These are phyloP conservation scores for Liopterus haemorrhoidalis DNA, from an alignment of 2,888 invertebrate genomes.

Conservation along the genomic window DNA sequence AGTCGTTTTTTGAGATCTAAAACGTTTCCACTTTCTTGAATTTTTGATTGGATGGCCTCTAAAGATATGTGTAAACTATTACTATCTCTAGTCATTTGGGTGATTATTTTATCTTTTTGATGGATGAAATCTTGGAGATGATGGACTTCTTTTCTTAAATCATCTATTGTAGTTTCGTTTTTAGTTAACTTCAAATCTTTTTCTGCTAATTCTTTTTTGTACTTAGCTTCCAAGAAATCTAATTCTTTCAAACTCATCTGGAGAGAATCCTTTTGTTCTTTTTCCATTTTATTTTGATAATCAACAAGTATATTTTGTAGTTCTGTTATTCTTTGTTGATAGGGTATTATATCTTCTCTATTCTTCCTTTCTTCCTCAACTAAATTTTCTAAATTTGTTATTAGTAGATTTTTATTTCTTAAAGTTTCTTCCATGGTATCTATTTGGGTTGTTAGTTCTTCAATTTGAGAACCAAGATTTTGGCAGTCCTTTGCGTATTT, in stretches of 20 bases:
- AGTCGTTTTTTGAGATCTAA: slow-evolving; percentile 54
- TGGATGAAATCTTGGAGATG: slow-evolving; percentile 53
- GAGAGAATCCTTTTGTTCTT: slow-evolving; percentile 33
- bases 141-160: slow-evolving; percentile 50
- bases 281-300: slow-evolving; percentile 37
- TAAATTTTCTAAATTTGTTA: slow-evolving; percentile 19
- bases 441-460: slow-evolving; percentile 1
- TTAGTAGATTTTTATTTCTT: slow-evolving; percentile 26
- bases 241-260: slow-evolving; percentile 18
- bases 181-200: slow-evolving; percentile 34
- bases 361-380: slow-evolving; percentile 28
- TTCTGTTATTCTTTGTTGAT: slow-evolving; percentile 28
- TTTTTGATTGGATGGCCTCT: slow-evolving; percentile 48
- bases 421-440: slow-evolving; percentile 1
- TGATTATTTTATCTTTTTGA: slow-evolving; percentile 54
- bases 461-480: slow-evolving; percentile 3
- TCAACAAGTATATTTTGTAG: slow-evolving; percentile 28
- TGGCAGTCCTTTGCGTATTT: slow-evolving; percentile 9
- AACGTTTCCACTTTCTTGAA: slow-evolving; percentile 53
- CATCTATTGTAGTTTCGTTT: slow-evolving; percentile 36
- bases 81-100: slow-evolving; percentile 54
- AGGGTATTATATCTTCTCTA: slow-evolving; percentile 29
- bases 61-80: slow-evolving; percentile 52
- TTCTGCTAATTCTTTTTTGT: slow-evolving; percentile 32
- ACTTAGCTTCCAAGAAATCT: slow-evolving; percentile 28